Conservation (phyloP, 2,888 invertebrate species). For the Lydus trimaculatus region DNA sequence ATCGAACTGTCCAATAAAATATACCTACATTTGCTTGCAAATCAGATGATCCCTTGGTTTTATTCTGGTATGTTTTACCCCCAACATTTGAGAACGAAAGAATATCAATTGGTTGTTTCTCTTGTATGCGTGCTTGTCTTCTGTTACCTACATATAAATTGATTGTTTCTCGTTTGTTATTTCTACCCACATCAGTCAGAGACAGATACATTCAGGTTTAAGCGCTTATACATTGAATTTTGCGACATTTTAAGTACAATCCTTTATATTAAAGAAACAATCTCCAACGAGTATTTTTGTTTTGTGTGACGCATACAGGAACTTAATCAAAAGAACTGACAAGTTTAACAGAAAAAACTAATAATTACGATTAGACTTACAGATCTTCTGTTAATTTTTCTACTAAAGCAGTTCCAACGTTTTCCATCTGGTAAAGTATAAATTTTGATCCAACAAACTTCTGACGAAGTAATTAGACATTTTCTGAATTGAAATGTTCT, state of each 20-base stretch:
- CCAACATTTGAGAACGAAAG: conserved; percentile 28
- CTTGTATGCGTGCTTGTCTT: background rate
- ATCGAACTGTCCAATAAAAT: conserved; percentile 46
- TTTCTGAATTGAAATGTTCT: background rate
- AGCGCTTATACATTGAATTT: no score
- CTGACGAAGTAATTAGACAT: background rate
- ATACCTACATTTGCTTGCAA: conserved; percentile 43
- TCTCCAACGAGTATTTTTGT: no score
- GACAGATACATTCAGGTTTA: background rate
- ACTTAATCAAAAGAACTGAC: no score
- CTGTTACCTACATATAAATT: background rate
- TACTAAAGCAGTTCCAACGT: no score
- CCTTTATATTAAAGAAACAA: no score
- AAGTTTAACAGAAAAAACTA: no score
- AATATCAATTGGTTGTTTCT: conserved; percentile 35
- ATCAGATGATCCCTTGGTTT: conserved; percentile 38
- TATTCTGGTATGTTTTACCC: conserved; percentile 28
- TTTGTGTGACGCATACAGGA: no score
- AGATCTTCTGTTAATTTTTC: background rate
- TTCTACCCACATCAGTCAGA: background rate
- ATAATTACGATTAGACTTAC: background rate
- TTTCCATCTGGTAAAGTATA: background rate
- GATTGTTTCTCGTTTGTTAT: background rate
- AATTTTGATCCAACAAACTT: background rate
- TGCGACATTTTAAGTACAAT: no score